A percentile compares a stretch with the other conserved stretches of the same genome.
Evolutionary conservation across 2,888 invertebrate genomes (phyloP).

Genomic region (Machimus rusticus): DNA sequence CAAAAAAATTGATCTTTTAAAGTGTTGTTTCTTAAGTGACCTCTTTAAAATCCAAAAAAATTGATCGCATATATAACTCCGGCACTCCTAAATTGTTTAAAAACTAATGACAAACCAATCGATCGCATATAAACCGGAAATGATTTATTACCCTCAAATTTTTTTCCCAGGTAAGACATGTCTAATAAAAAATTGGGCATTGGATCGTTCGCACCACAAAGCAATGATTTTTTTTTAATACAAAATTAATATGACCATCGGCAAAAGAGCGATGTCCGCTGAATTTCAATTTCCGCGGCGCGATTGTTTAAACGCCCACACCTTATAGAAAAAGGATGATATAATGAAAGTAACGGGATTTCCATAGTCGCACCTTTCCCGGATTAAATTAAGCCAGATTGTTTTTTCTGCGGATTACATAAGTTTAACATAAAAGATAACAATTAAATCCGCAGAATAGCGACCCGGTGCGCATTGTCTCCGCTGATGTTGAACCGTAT

Average conservation of each 20-base stretch:
- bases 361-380: not conserved
- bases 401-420: not conserved
- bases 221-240: not conserved
- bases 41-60: not conserved
- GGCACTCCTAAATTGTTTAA: not conserved
- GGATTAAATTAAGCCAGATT: not conserved
- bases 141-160: not conserved
- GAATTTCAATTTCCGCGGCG: not conserved
- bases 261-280: not conserved
- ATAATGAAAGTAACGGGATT: constrained; percentile 26
- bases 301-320: not conserved
- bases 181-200: not conserved
- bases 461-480: not conserved
- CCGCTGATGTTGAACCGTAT: not conserved
- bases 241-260: not conserved
- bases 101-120: not conserved
- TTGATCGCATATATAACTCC: not conserved
- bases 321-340: not conserved
- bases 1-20: not conserved
- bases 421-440: not conserved
- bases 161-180: not conserved
- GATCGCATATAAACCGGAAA: not conserved
- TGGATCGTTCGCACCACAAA: not conserved
- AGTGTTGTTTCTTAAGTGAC: not conserved
- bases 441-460: not conserved